Conservation (phyloP, 2,888 invertebrate genomes). For the Hyles lineata region DNA sequence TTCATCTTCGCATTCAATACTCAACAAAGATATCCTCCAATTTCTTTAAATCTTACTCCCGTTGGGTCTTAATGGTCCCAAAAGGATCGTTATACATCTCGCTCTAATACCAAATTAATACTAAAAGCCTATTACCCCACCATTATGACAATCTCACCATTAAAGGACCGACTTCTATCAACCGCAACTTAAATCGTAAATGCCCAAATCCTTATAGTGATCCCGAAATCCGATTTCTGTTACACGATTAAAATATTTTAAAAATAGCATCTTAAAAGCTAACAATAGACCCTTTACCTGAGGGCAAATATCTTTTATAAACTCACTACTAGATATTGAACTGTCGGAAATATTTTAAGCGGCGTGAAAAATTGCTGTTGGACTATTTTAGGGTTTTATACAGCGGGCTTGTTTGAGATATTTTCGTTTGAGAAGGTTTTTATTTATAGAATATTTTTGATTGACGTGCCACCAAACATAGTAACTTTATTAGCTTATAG, state of each 20-base stretch:
- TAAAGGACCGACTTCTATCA: neutral
- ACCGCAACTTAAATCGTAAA: neutral
- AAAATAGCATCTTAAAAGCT: slow-evolving; percentile 32
- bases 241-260: slow-evolving; percentile 53
- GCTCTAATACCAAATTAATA: neutral
- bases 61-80: no score
- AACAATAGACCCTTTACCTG: slow-evolving; percentile 46
- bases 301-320: slow-evolving; percentile 71
- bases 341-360: slow-evolving; percentile 58
- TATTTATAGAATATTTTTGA: no score
- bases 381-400: slow-evolving; percentile 29
- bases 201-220: slow-evolving; percentile 33
- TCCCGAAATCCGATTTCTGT: slow-evolving; percentile 38
- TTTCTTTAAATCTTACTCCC: no score
- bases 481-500: no score
- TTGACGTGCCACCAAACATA: no score
- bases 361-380: slow-evolving; percentile 45
- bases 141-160: neutral
- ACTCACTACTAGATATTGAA: slow-evolving; percentile 62
- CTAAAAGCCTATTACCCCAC: neutral
- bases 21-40: neutral
- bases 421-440: neutral
- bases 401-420: slow-evolving; percentile 25
- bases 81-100: neutral
- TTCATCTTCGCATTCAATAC: neutral